Evolutionary conservation across 2,797 vertebrate species (phyloP).

Genomic region (Melanotaenia trifasciata): DNA sequence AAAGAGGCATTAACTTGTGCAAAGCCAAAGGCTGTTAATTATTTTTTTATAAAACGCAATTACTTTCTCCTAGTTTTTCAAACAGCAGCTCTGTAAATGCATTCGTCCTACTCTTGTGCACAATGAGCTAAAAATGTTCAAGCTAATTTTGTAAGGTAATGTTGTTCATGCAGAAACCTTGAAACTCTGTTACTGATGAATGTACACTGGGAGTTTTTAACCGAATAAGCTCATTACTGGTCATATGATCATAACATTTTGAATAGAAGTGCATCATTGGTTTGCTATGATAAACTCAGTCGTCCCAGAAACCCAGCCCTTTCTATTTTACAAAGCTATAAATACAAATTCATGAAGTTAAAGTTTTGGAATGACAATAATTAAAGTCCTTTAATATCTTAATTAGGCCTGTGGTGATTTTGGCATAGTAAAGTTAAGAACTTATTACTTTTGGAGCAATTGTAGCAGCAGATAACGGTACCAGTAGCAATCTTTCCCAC

Average conservation of each 20-base stretch:
- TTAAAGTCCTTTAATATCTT: background rate
- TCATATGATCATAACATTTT: no score
- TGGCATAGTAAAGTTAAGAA: background rate
- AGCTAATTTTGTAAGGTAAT: background rate
- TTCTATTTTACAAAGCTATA: background rate
- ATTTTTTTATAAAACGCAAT: background rate
- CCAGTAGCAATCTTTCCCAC: constrained; percentile 39
- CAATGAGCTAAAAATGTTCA: background rate
- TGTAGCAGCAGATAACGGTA: constrained; percentile 34
- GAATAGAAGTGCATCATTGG: background rate
- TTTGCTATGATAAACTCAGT: background rate
- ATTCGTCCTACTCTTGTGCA: background rate
- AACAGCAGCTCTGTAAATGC: background rate
- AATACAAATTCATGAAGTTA: background rate
- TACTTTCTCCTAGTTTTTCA: background rate
- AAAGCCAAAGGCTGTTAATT: background rate
- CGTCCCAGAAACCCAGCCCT: background rate
- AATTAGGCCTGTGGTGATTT: background rate
- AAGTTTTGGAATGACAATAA: background rate
- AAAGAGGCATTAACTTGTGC: background rate
- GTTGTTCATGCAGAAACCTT: background rate
- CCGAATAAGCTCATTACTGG: background rate
- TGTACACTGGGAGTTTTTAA: background rate
- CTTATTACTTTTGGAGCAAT: background rate
- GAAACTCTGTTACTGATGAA: background rate